A percentile compares a stretch with the other conserved stretches of the same genome.
Evolutionary conservation across 37 sponge, comb jelly and placozoan species (phyloP).

Genomic region (Oopsacas minuta): DNA sequence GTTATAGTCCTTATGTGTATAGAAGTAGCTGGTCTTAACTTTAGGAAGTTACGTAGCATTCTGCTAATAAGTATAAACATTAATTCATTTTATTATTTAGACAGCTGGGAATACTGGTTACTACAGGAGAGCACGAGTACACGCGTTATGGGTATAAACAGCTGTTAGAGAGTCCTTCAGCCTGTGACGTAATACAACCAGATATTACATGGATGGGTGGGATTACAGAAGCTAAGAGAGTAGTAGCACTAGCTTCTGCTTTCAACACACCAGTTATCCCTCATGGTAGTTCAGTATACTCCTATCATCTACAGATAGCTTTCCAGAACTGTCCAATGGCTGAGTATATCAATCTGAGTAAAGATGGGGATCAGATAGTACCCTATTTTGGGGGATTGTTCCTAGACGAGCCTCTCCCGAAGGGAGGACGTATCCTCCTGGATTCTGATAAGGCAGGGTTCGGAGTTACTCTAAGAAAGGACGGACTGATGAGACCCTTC

Average conservation of each 20-base stretch:
- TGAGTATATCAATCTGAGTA: conserved; percentile 77
- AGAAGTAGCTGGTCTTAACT: neutral
- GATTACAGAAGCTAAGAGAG: conserved; percentile 63
- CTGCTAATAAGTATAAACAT: neutral
- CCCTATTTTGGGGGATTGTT: conserved; percentile 77
- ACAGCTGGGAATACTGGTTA: conserved; percentile 31
- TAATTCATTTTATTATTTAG: neutral
- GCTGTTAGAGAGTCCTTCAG: conserved; percentile 44
- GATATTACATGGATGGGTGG: conserved; percentile 85
- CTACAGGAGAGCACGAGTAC: conserved; percentile 81
- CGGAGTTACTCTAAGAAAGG: conserved; percentile 59
- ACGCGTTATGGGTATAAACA: conserved; percentile 61
- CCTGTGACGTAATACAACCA: conserved; percentile 60
- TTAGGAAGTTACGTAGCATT: neutral
- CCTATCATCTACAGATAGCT: conserved; percentile 78
- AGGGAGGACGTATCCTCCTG: conserved; percentile 45
- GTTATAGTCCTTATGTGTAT: neutral
- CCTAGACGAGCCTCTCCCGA: conserved; percentile 64
- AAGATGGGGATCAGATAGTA: conserved; percentile 54
- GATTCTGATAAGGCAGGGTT: conserved; percentile 58
- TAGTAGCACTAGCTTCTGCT: conserved; percentile 61
- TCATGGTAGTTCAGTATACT: conserved; percentile 77
- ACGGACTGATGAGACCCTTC: conserved; percentile 42
- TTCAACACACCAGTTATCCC: conserved; percentile 62
- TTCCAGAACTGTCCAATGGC: conserved; percentile 77